Percentiles rank a stretch among this genome's conserved stretches.
Conservation (phyloP, 2,888 invertebrate species). For the Heteromyza rotundicornis region DNA sequence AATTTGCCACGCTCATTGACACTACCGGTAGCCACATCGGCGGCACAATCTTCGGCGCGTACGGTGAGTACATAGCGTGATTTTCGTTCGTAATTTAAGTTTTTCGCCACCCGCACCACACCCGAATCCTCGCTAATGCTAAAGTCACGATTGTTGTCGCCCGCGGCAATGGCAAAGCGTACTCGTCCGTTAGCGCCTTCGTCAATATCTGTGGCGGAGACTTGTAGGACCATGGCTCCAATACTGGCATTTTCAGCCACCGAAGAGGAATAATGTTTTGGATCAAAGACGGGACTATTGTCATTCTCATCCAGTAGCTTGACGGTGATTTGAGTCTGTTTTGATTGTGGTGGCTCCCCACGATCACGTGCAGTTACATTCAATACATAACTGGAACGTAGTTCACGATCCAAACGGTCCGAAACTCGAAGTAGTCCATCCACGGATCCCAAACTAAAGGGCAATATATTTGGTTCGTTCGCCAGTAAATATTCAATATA, state of each 20-base stretch:
- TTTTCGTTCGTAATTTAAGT: slow-evolving; percentile 90
- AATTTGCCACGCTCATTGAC: slow-evolving; percentile 15
- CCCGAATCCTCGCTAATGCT: slow-evolving; percentile 92
- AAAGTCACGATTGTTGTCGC: slow-evolving; percentile 90
- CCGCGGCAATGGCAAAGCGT: slow-evolving; percentile 85
- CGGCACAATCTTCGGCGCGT: slow-evolving; percentile 86
- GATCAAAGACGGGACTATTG: slow-evolving; percentile 87
- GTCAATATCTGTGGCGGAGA: slow-evolving; percentile 88
- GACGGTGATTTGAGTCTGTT: slow-evolving; percentile 73
- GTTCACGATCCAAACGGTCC: slow-evolving; percentile 85
- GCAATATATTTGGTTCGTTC: slow-evolving; percentile 64
- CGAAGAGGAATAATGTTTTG: slow-evolving; percentile 86
- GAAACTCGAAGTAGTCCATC: slow-evolving; percentile 87
- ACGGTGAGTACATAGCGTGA: slow-evolving; percentile 83
- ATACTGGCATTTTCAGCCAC: slow-evolving; percentile 94
- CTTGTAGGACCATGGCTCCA: slow-evolving; percentile 88
- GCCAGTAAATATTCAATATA: slow-evolving; percentile 86
- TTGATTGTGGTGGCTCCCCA: slow-evolving; percentile 80
- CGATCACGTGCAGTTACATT: slow-evolving; percentile 85
- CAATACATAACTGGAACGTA: slow-evolving; percentile 75
- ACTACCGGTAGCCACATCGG: slow-evolving; percentile 65
- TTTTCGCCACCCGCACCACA: slow-evolving; percentile 87
- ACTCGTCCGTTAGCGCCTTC: slow-evolving; percentile 90
- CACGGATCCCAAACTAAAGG: slow-evolving; percentile 84
- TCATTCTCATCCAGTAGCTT: slow-evolving; percentile 87